These are phyloP conservation scores for Prosopocoilus inquinatus DNA, from an alignment of 2,888 invertebrate genomes.

Conservation along the genomic window DNA sequence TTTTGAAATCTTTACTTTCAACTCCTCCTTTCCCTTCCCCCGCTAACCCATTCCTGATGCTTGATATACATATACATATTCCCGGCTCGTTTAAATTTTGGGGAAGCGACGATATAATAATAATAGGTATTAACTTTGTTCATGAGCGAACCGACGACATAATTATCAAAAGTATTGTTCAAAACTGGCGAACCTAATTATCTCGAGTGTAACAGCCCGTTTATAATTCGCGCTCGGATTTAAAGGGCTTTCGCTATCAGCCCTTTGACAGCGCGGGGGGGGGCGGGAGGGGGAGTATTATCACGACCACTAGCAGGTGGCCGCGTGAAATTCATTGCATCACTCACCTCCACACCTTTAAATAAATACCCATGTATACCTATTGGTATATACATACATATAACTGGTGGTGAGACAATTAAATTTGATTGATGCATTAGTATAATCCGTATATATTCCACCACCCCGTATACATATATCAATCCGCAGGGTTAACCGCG, in stretches of 20 bases:
- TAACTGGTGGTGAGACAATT: neutral
- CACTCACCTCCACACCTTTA: neutral
- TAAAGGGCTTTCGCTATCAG: constrained; percentile 10
- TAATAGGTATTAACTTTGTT: too few relatives aligned
- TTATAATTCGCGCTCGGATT: constrained; percentile 6
- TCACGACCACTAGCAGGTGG: neutral
- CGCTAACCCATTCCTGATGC: too few relatives aligned
- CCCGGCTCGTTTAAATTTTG: too few relatives aligned
- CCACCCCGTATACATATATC: constrained; percentile 9
- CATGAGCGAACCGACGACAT: too few relatives aligned
- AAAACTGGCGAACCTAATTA: constrained; percentile 5
- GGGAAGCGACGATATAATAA: too few relatives aligned
- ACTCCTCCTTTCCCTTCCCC: too few relatives aligned
- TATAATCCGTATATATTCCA: neutral
- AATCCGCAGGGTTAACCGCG: constrained; percentile 15
- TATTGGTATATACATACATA: too few relatives aligned
- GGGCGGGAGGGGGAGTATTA: too few relatives aligned
- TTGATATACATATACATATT: too few relatives aligned
- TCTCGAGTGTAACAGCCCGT: constrained; percentile 5
- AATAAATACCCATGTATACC: too few relatives aligned
- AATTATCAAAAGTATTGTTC: neutral
- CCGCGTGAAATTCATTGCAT: neutral
- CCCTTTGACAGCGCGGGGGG: constrained; percentile 5
- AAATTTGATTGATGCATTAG: neutral
- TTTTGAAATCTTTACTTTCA: too few relatives aligned